Conservation (phyloP, 2,888 invertebrate species). For the Lucinisca nassula region DNA sequence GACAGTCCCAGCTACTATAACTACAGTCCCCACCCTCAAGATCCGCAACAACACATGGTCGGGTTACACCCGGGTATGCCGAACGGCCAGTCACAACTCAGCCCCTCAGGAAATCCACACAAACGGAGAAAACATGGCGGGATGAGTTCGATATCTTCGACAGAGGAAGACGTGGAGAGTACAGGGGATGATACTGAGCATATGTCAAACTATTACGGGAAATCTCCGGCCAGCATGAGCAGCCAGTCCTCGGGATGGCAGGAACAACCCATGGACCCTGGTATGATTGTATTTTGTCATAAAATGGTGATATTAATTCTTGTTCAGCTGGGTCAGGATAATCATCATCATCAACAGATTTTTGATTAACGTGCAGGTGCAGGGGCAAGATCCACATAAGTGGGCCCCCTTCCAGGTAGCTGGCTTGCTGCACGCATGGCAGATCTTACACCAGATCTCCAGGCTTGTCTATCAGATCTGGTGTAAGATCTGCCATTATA, state of each 20-base stretch:
- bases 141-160: constrained; percentile 88
- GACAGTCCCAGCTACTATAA: constrained; percentile 95
- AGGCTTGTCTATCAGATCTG: no score
- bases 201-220: constrained; percentile 88
- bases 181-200: constrained; percentile 88
- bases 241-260: constrained; percentile 89
- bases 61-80: constrained; percentile 78
- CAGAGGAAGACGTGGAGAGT: constrained; percentile 89
- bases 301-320: no score
- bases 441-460: no score
- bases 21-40: constrained; percentile 91
- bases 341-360: no score
- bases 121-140: constrained; percentile 89
- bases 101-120: constrained; percentile 87
- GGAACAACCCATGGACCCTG: constrained; percentile 87
- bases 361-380: no score
- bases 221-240: constrained; percentile 87
- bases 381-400: no score
- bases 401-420: no score
- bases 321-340: no score
- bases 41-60: constrained; percentile 76
- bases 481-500: no score
- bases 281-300: no score
- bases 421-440: no score
- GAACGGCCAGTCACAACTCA: constrained; percentile 86